Base-by-base conservation (phyloP, 2,797 vertebrate genomes). In the Hippopotamyrus pictus region DNA sequence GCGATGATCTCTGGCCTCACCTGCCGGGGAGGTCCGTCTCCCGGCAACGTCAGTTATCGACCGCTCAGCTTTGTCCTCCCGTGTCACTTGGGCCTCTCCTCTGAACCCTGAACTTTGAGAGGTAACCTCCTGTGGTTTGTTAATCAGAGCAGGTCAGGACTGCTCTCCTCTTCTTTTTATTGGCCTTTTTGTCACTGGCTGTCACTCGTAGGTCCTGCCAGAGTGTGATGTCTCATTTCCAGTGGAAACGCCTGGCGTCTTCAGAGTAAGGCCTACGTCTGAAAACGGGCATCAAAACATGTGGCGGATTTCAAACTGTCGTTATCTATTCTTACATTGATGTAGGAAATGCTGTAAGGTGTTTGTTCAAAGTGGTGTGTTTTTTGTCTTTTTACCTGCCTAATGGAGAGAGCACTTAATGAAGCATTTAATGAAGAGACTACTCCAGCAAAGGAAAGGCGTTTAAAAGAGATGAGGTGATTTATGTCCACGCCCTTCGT, bases 101-200 rank as follows among this genome's bases (percentile, higher is more conserved):
- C 85, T 87, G 85, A 87, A 87, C 85, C 33, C 29, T 41, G 85
- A 87, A 54, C 50, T 86, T 57, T 57, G n/a, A 29, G 12, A 25
- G 57, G 85, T 57, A 50, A 37, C 85, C 85, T 57, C 50, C 85
- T 87, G 85, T 41, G 85, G 25, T 57, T 51, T 41, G 29, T 25
- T 33, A 50, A 86, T 33, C 50, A 51, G 83, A 53, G 83, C 48
- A 14, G 46, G 22, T 86, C 50, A 53, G 73, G 2, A 41, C 73
- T n/a, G 37, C 37, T 79, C 22, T 3, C 22, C 6, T 17, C 50
- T 7, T 12, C 48, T 53, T 85, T 53, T 25, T n/a, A 53, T 54
- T n/a, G 29, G 4, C n/a, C n/a, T 51, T 29, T 51, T 41, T 25
- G 82, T 84, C 82, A 84, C 4, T 50, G 82, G 44, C 11, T 50